These are phyloP conservation scores for Polia nebulosa DNA, from an alignment of 2,888 invertebrate species.

Conservation along the genomic window DNA sequence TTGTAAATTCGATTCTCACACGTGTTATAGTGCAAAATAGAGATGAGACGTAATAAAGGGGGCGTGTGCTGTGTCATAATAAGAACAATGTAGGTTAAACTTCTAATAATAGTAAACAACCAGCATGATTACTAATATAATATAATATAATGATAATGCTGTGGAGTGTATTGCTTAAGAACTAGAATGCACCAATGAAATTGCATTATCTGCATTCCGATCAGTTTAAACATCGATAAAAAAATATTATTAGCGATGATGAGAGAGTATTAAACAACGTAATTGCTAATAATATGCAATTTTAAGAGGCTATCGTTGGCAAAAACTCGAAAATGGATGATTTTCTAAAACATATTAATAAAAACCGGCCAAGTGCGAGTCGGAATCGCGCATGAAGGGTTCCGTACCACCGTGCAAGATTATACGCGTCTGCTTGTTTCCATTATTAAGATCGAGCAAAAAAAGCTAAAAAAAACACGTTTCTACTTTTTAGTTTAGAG, in stretches of 20 bases:
- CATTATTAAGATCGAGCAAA: no score
- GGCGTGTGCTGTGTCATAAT: conserved; percentile 7
- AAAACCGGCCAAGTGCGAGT: no score
- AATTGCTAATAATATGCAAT: conserved; percentile 15
- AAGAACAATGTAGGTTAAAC: conserved; percentile 1
- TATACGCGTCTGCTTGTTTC: no score
- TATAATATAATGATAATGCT: no score
- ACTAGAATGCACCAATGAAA: conserved; percentile 12
- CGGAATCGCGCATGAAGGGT: no score
- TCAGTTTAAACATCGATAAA: conserved; percentile 18
- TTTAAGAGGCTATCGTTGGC: no score
- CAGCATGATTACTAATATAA: background rate
- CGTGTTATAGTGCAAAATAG: background rate
- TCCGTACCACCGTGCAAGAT: no score
- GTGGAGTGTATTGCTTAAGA: background rate
- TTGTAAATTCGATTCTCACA: background rate
- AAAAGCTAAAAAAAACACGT: no score
- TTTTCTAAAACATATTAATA: no score
- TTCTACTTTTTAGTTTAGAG: no score
- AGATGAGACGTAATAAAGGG: background rate
- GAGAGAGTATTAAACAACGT: conserved; percentile 25
- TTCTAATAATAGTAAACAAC: conserved; percentile 1
- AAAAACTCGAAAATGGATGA: no score
- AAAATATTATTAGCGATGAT: conserved; percentile 36
- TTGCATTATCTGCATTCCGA: background rate